A percentile compares a stretch with the other conserved stretches of the same genome.
phyloP scores from a whole-genome alignment of 2,888 invertebrate species.

The Parnassius glacialis region DNA sequence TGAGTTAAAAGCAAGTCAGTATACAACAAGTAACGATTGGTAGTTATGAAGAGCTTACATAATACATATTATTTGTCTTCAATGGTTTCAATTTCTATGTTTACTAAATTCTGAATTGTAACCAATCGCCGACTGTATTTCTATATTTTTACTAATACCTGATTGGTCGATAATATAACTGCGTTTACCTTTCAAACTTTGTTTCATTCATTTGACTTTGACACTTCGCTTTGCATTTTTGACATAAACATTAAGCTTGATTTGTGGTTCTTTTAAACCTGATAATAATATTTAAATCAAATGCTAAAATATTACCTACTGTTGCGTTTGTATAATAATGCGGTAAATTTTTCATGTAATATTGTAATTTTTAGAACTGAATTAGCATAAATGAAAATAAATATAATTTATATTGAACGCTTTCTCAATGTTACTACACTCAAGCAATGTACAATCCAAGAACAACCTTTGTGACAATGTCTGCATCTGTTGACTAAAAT shows the following conservation, averaged over 20 bases:
- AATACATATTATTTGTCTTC: not conserved
- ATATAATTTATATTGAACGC: slow-evolving; percentile 21
- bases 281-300: slow-evolving; percentile 18
- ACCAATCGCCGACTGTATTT: slow-evolving; percentile 24
- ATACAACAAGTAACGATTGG: slow-evolving; percentile 21
- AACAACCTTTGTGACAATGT: slow-evolving; percentile 75
- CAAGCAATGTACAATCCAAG: slow-evolving; percentile 55
- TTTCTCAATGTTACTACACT: slow-evolving; percentile 51
- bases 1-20: slow-evolving; percentile 24
- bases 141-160: slow-evolving; percentile 4
- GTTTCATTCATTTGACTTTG: slow-evolving; percentile 23
- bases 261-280: slow-evolving; percentile 38
- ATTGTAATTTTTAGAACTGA: not conserved
- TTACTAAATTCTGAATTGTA: not conserved
- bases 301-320: not conserved
- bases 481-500: slow-evolving; percentile 81
- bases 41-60: not conserved
- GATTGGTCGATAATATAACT: slow-evolving; percentile 31
- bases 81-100: slow-evolving; percentile 1
- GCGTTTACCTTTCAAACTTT: slow-evolving; percentile 28
- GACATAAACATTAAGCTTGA: slow-evolving; percentile 49
- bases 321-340: too few relatives aligned
- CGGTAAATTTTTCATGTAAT: not conserved
- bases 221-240: slow-evolving; percentile 32
- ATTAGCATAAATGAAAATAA: slow-evolving; percentile 7